Conservation (phyloP, 35 echinoderm and acorn worm species). For the Eucidaris tribuloides region DNA sequence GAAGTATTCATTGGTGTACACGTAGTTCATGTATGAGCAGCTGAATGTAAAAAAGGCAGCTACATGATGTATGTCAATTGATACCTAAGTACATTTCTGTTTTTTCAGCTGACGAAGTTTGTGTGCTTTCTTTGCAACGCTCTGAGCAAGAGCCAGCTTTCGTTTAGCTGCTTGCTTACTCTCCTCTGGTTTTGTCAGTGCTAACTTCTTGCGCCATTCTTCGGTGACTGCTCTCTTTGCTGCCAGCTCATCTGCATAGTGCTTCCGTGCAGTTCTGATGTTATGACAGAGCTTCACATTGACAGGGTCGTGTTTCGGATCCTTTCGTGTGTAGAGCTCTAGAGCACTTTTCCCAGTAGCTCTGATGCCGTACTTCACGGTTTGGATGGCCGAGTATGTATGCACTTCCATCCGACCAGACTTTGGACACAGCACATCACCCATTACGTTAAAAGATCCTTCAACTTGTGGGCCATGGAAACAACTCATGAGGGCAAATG, state of each 20-base stretch:
- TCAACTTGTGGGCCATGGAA: constrained; percentile 34
- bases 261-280: background rate
- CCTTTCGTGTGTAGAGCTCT: background rate
- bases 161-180: background rate
- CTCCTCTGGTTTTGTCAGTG: background rate
- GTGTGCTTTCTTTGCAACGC: background rate
- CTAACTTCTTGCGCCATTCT: background rate
- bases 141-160: background rate
- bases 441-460: constrained; percentile 16
- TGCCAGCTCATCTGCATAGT: background rate
- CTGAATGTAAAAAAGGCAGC: background rate
- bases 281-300: background rate
- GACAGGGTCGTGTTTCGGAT: background rate
- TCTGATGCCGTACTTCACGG: background rate
- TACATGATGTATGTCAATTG: background rate
- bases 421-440: background rate
- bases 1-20: too few relatives aligned
- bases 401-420: background rate
- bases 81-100: background rate
- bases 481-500: background rate
- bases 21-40: too few relatives aligned
- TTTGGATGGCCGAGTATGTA: constrained; percentile 1
- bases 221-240: background rate
- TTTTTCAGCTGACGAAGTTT: background rate
- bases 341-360: background rate